These are phyloP conservation scores for Catostylus mosaicus DNA, from an alignment of 30 jellyfish, hydroid and myxozoan species.

Conservation along the genomic window DNA sequence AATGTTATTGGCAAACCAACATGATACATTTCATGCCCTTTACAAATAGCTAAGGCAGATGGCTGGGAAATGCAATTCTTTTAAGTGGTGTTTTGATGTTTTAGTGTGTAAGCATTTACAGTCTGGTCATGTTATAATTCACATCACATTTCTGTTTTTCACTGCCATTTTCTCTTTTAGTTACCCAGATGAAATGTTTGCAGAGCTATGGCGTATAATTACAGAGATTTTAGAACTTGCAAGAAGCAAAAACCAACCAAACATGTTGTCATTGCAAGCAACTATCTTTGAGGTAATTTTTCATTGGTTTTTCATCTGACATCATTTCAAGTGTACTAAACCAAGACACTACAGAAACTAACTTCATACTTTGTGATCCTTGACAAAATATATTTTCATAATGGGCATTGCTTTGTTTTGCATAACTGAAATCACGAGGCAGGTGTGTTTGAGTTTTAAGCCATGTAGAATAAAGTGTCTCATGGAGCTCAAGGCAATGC, in stretches of 20 bases:
- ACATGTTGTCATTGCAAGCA: conserved; percentile 26
- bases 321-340: neutral
- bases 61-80: no score
- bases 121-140: no score
- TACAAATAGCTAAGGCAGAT: no score
- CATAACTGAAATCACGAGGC: no score
- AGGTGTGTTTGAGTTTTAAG: no score
- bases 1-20: no score
- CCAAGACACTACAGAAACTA: neutral
- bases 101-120: no score
- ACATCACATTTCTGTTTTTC: no score
- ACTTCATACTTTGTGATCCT: neutral
- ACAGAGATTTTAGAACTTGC: conserved; percentile 8
- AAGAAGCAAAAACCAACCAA: neutral
- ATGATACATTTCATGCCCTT: no score
- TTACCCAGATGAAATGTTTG: conserved; percentile 39
- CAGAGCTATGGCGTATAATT: conserved; percentile 51
- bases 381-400: neutral
- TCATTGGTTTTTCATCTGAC: neutral
- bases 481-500: no score
- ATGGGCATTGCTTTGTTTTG: neutral
- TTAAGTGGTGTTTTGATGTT: no score
- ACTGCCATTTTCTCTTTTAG: neutral
- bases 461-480: no score
- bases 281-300: conserved; percentile 23